A percentile compares a stretch with the other conserved stretches of the same genome.
Evolutionary conservation across 2,113 vertebrate species (phyloP).

Genomic region (Chaetodon auriga): DNA sequence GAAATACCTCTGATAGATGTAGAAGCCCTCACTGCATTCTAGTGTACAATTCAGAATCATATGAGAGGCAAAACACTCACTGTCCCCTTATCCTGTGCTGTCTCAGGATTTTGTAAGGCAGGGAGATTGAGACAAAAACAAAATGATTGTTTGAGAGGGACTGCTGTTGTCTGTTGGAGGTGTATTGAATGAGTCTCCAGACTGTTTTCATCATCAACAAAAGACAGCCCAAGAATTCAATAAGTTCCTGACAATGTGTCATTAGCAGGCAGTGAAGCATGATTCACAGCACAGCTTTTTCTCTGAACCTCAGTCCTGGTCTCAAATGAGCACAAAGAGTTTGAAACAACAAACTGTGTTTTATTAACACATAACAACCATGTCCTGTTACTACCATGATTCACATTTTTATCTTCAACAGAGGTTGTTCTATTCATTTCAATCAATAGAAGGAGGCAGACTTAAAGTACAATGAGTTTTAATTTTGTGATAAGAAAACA

Average conservation of each 20-base stretch:
- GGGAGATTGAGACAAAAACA: too few species aligned
- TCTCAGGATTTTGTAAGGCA: background rate
- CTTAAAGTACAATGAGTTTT: background rate
- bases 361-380: background rate
- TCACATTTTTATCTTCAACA: background rate
- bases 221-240: background rate
- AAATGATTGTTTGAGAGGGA: background rate
- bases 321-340: too few species aligned
- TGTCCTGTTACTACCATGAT: background rate
- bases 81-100: background rate
- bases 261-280: background rate
- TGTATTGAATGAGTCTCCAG: too few species aligned
- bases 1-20: background rate
- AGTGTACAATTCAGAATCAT: background rate
- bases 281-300: too few species aligned
- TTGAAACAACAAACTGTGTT: background rate
- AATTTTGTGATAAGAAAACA: background rate
- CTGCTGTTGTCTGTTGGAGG: background rate
- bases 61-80: background rate
- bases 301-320: too few species aligned
- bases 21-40: background rate
- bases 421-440: background rate
- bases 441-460: background rate
- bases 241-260: background rate
- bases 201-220: background rate